Evolutionary conservation across 2,888 invertebrate species (phyloP), one percentile per base, ranked within the genome.

Genomic region (Odontothrips loti): DNA sequence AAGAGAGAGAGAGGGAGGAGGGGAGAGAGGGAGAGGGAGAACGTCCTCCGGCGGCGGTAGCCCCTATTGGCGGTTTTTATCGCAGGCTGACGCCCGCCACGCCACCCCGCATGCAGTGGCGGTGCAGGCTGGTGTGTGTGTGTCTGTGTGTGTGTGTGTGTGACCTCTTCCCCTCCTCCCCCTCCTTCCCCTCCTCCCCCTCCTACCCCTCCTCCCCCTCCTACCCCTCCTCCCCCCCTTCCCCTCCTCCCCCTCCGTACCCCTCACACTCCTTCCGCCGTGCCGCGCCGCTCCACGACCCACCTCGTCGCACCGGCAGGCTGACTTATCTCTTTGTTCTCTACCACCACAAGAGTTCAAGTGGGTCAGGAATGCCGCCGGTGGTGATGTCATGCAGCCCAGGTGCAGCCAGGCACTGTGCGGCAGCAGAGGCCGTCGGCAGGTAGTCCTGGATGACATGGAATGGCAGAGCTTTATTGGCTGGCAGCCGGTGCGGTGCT

Each of bases 321-420:
- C 27, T 75, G 68, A 75, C 68, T 75, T 75, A 75, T 75, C 68
- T 75, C 68, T 75, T 75, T 75, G 68, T 75, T 75, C 68, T 75
- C 68, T 27, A 75, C 68, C 68, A 27, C 34, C 34, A 43, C 34
- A n/a, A n/a, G 68, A 75, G 68, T 75, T 75, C 68, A 75, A 75
- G 68, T 75, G 23, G 68, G 68, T 75, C 68, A 75, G 68, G 68
- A 75, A 75, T 75, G 68, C 58, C 20, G 20, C 20, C 20, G 58
- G 11, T 10, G 68, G 27, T 75, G 68, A 75, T 75, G 68, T 75
- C 68, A 75, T 75, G 34, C 34, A 17, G 58, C 68, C 68, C 68
- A 75, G 68, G 68, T 75, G 68, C 68, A 75, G 68, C 68, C 27
- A 23, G 23, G n/a, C 68, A 43, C 34, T 6, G 34, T 6, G 58